Percentiles rank a stretch among this genome's conserved stretches.
phyloP scores from a whole-genome alignment of 2,113 vertebrate species.

The Lophius piscatorius region DNA sequence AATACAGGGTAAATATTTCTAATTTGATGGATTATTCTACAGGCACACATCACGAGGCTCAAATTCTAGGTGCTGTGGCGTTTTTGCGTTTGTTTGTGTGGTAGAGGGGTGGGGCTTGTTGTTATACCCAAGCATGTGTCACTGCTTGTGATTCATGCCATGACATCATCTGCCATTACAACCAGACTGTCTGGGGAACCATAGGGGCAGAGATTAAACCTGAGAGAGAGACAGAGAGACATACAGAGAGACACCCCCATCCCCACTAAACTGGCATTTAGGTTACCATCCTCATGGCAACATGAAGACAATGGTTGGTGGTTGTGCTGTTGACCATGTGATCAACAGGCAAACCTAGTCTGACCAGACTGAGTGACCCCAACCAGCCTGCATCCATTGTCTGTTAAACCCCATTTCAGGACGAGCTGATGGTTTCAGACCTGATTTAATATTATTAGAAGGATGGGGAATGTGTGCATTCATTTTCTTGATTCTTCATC shows the following conservation, averaged over 20 bases:
- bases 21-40: slow-evolving; percentile 72
- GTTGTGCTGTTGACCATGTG: not conserved
- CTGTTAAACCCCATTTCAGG: slow-evolving; percentile 14
- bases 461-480: not conserved
- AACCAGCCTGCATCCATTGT: slow-evolving; percentile 19
- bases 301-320: slow-evolving; percentile 16
- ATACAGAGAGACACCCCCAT: not conserved
- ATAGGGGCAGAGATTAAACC: slow-evolving; percentile 63
- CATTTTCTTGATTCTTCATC: slow-evolving; percentile 8
- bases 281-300: not conserved
- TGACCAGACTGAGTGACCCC: slow-evolving; percentile 54
- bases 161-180: slow-evolving; percentile 82
- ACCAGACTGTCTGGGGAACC: slow-evolving; percentile 76
- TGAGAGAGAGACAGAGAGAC: slow-evolving; percentile 27
- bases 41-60: slow-evolving; percentile 59
- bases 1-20: slow-evolving; percentile 68
- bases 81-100: slow-evolving; percentile 18
- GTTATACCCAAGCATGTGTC: slow-evolving; percentile 75
- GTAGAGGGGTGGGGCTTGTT: slow-evolving; percentile 54
- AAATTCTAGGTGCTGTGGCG: slow-evolving; percentile 72
- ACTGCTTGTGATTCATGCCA: slow-evolving; percentile 76
- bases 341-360: slow-evolving; percentile 19
- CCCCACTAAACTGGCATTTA: not conserved
- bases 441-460: slow-evolving; percentile 25
- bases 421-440: slow-evolving; percentile 3